Conservation (phyloP, 35 echinoderm and acorn worm genomes). For the Apostichopus japonicus region DNA sequence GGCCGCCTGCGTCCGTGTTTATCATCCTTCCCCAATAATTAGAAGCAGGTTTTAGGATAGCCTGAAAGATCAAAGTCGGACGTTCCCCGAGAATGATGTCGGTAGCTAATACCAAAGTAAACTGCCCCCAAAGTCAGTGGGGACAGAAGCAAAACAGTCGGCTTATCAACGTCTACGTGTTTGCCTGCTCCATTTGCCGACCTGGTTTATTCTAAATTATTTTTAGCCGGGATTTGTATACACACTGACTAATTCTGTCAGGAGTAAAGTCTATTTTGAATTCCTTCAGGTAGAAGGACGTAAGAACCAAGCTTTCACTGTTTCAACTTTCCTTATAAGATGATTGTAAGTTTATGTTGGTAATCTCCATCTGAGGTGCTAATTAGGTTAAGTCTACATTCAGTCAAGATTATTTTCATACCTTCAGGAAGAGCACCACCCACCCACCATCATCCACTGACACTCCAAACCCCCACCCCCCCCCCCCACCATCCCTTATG, state of each 20-base stretch:
- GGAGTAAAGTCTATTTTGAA: not conserved
- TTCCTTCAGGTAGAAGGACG: not conserved
- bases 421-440: too few relatives aligned
- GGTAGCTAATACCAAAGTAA: not conserved
- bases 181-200: not conserved
- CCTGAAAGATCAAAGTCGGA: constrained; percentile 14
- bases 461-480: too few relatives aligned
- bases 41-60: constrained; percentile 8
- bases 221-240: not conserved
- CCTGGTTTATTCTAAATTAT: constrained; percentile 10
- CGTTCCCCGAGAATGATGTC: not conserved
- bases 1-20: not conserved
- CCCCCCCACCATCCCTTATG: too few relatives aligned
- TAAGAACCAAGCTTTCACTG: too few relatives aligned
- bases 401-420: too few relatives aligned
- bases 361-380: too few relatives aligned
- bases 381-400: too few relatives aligned
- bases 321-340: too few relatives aligned
- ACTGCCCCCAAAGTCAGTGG: not conserved
- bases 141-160: not conserved
- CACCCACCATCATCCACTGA: too few relatives aligned
- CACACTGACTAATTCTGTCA: not conserved
- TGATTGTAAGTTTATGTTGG: too few relatives aligned
- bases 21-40: constrained; percentile 8
- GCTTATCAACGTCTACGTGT: constrained; percentile 1